Evolutionary conservation across 2,797 vertebrate genomes (phyloP), one percentile per base, ranked within the genome.

Genomic region (Cheirogaleus major): DNA sequence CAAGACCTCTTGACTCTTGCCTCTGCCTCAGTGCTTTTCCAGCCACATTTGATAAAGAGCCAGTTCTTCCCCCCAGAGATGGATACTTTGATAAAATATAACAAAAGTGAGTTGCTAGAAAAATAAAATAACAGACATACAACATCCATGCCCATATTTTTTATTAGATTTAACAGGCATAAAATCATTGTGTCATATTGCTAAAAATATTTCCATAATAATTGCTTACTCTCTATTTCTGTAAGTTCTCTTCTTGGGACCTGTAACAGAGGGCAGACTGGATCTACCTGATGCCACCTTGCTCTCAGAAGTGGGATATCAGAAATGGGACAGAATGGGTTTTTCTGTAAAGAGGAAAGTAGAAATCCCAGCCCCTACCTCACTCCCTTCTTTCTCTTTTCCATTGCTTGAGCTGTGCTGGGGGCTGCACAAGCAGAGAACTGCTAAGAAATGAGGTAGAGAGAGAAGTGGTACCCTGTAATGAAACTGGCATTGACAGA

Each of bases 141-240:
- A 55, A 84, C 55, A 69, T 25, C 61, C 55, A 89, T 94, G 85
- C 27, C 91, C 35, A 67, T n/a, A 35, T 85, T 82, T 89, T 57
- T 67, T 18, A 55, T 41, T 75, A 67, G 55, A 63, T 81, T 73
- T 50, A 92, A 76, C 23, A 63, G 59, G 32, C 50, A 32, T 2
- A 75, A 87, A 35, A n/a, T 52, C 43, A 90, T 55, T 45, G 45
- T 23, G 38, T 55, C 22, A 25, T 32, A 41, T 11, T 65, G 87
- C 35, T 80, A 59, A 87, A 30, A 13, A 13, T 1, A 23, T 20
- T 82, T 81, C 22, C 25, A 57, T 57, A 55, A 70, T 35, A 50
- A 67, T 6, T 70, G 57, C 82, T 86, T 32, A 0, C 6, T 96
- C 61, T 65, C 27, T 41, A 17, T 50, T 67, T 81, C 69, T 2